Percentiles rank a stretch among this genome's conserved stretches.
These are phyloP conservation scores for Trichogramma evanescens DNA, from an alignment of 2,888 invertebrate species.

Conservation along the genomic window DNA sequence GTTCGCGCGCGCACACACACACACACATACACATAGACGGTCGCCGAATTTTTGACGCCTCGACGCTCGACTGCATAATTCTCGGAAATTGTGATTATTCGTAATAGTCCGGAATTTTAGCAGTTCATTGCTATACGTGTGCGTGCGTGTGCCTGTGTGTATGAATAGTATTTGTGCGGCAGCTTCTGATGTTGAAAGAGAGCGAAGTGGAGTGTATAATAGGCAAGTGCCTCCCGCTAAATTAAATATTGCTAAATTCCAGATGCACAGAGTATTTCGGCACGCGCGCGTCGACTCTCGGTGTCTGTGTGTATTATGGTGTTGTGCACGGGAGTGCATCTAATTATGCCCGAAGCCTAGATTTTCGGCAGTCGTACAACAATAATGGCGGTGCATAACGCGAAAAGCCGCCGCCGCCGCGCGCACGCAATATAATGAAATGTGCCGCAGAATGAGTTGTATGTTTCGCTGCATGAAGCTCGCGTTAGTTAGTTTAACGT, in stretches of 20 bases:
- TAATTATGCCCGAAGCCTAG: neutral
- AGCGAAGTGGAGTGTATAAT: neutral
- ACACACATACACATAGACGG: no score
- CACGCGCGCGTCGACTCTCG: constrained; percentile 29
- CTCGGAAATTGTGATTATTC: constrained; percentile 19
- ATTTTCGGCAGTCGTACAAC: neutral
- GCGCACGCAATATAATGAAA: no score
- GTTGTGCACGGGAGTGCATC: constrained; percentile 29
- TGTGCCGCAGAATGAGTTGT: no score
- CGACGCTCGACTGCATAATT: neutral
- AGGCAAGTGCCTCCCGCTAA: constrained; percentile 27
- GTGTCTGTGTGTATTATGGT: constrained; percentile 38
- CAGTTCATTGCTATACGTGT: neutral
- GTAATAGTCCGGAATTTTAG: constrained; percentile 16
- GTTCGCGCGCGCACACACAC: no score
- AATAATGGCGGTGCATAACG: no score
- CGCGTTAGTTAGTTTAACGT: no score
- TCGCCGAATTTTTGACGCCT: constrained; percentile 11
- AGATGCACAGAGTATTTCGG: constrained; percentile 1
- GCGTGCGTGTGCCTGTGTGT: neutral
- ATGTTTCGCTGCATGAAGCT: no score
- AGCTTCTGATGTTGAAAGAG: constrained; percentile 8
- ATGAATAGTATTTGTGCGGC: constrained; percentile 6
- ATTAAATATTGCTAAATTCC: constrained; percentile 43
- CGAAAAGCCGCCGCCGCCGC: no score